Evolutionary conservation across 2,797 vertebrate genomes (phyloP).

Genomic region (Enteromius argenteus): DNA sequence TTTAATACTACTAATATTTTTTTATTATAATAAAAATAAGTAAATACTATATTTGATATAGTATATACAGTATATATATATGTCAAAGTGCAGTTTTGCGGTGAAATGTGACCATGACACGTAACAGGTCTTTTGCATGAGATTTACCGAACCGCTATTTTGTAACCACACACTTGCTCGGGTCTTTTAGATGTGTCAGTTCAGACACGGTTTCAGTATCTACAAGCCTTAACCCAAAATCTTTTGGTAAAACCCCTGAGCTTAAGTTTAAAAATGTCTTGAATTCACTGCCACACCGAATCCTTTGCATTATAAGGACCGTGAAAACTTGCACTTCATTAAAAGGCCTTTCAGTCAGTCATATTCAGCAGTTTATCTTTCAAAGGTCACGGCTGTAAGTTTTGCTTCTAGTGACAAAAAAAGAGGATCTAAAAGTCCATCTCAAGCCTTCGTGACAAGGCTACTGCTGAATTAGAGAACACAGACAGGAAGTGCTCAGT

Average conservation of each 20-base stretch:
- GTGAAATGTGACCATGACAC: background rate
- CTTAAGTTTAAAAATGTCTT: background rate
- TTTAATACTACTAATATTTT: too few species aligned
- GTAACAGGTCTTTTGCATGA: background rate
- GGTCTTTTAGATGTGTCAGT: background rate
- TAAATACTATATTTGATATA: background rate
- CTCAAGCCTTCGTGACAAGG: background rate
- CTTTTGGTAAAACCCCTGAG: background rate
- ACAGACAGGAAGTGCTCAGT: slow-evolving; percentile 43
- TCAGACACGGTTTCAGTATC: background rate
- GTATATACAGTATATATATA: too few species aligned
- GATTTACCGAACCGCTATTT: background rate
- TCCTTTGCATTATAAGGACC: background rate
- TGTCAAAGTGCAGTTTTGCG: too few species aligned
- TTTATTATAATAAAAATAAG: background rate
- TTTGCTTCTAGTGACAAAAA: slow-evolving; percentile 14
- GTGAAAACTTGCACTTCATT: background rate
- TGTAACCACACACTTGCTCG: background rate
- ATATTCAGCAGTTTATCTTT: background rate
- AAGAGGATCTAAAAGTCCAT: slow-evolving; percentile 30
- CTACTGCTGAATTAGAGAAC: slow-evolving; percentile 34
- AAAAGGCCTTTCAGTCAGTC: background rate
- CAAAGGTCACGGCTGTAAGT: background rate
- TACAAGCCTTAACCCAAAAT: background rate
- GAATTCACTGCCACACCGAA: background rate